phyloP scores from a whole-genome alignment of 2,797 vertebrate genomes.

The Diceros bicornis region DNA sequence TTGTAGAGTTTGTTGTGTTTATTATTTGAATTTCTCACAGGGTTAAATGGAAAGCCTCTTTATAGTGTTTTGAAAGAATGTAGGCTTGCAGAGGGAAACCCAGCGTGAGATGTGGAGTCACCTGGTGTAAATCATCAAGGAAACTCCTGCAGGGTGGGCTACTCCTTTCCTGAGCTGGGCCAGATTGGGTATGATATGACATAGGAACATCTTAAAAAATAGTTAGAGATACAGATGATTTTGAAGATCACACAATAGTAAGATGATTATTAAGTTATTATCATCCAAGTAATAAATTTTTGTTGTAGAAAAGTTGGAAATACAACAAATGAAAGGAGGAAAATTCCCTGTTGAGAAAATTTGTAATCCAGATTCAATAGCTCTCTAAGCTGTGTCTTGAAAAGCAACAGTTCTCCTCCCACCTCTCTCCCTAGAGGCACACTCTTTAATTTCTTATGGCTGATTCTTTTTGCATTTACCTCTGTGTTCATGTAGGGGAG shows the following conservation, averaged over 20 bases:
- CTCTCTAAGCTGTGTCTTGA: not conserved
- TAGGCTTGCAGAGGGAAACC: constrained; percentile 19
- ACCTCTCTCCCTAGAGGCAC: not conserved
- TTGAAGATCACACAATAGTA: constrained; percentile 20
- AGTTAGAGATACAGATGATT: not conserved
- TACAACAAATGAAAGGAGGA: constrained; percentile 24
- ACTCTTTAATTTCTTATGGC: not conserved
- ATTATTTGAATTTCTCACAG: constrained; percentile 37
- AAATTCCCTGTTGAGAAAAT: not conserved
- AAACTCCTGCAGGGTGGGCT: not conserved
- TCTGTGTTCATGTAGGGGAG: not conserved
- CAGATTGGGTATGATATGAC: not conserved
- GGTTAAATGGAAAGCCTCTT: constrained; percentile 27
- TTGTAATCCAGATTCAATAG: constrained; percentile 9
- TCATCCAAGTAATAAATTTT: not conserved
- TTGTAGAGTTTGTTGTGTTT: constrained; percentile 43
- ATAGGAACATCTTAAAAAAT: not conserved
- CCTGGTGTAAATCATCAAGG: not conserved
- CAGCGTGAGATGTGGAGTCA: not conserved
- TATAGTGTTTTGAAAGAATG: constrained; percentile 41
- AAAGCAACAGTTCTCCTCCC: not conserved
- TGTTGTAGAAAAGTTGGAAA: constrained; percentile 30
- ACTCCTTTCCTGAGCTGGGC: not conserved
- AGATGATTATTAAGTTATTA: not conserved
- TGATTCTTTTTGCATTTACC: constrained; percentile 11